These are phyloP conservation scores for Tipula confusa DNA, from an alignment of 2,888 invertebrate species.

Conservation along the genomic window DNA sequence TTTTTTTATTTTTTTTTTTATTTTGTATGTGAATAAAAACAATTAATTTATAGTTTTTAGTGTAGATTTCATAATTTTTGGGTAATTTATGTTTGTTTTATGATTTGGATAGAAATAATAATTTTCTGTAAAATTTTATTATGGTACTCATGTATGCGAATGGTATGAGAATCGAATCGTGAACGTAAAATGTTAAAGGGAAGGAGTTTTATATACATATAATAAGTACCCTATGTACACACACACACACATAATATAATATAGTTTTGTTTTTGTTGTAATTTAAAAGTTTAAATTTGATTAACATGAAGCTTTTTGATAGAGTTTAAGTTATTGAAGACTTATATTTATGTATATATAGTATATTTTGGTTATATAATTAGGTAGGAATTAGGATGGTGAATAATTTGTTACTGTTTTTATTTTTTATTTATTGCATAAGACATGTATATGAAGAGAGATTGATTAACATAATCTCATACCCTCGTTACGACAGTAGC, in stretches of 20 bases:
- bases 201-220: background rate
- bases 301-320: background rate
- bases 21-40: background rate
- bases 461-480: background rate
- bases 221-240: background rate
- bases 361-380: background rate
- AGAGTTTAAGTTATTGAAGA: background rate
- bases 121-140: background rate
- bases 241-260: background rate
- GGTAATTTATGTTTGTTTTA: slow-evolving; percentile 25
- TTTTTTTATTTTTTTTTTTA: background rate
- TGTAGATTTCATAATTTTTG: slow-evolving; percentile 20
- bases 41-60: slow-evolving; percentile 25
- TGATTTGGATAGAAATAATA: slow-evolving; percentile 25
- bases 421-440: background rate
- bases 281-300: slow-evolving; percentile 3
- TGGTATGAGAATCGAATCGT: background rate
- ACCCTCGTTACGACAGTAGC: background rate
- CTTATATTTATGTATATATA: too few relatives aligned
- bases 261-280: background rate
- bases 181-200: background rate
- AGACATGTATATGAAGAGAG: background rate
- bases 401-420: background rate
- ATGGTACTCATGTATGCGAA: background rate
- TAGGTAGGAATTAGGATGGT: background rate